Conservation (phyloP, 1,140 invertebrate genomes). For the Hyles euphorbiae region DNA sequence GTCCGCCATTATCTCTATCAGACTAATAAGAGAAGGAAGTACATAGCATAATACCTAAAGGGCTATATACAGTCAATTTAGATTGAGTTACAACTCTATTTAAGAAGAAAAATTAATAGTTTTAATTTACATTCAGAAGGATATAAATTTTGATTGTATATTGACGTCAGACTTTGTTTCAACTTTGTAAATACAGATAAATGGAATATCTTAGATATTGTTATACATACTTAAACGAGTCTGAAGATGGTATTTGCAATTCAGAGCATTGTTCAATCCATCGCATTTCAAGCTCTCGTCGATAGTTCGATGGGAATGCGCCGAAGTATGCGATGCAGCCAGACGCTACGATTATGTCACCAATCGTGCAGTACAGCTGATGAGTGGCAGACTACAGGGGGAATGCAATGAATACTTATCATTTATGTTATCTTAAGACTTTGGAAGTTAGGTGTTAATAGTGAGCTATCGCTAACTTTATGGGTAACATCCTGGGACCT, state of each 20-base stretch:
- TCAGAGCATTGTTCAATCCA: slow-evolving; percentile 82
- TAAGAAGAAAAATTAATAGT: no score
- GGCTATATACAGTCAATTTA: no score
- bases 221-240: slow-evolving; percentile 75
- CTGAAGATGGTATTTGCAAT: slow-evolving; percentile 82
- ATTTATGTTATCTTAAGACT: no score
- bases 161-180: no score
- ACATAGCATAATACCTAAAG: not conserved
- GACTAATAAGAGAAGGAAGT: slow-evolving; percentile 69
- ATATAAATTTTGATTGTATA: no score
- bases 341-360: slow-evolving; percentile 89
- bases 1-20: slow-evolving; percentile 86
- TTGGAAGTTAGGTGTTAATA: no score
- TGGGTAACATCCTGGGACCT: no score
- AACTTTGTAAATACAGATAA: no score
- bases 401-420: not conserved
- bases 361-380: slow-evolving; percentile 81
- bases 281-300: slow-evolving; percentile 79
- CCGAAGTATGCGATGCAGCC: slow-evolving; percentile 92
- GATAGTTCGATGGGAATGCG: slow-evolving; percentile 86
- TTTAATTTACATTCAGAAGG: no score
- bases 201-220: no score
- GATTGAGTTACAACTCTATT: no score
- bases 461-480: no score
- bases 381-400: slow-evolving; percentile 59